Percentiles rank a stretch among this genome's conserved stretches.
These are phyloP conservation scores for Cryptus viduatorius DNA, from an alignment of 2,888 invertebrate species.

Conservation along the genomic window DNA sequence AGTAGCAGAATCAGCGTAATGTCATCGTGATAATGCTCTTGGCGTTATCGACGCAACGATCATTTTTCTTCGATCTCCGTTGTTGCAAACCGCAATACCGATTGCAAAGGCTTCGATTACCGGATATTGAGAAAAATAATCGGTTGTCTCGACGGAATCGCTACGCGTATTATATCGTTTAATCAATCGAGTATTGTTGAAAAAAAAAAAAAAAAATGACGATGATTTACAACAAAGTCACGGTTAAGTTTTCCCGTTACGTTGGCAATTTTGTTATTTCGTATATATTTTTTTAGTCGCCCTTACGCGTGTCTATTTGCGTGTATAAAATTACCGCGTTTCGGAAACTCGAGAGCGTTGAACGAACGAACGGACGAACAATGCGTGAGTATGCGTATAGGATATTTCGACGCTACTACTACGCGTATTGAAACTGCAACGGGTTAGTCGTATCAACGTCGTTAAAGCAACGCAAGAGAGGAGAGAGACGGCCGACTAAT, in stretches of 20 bases:
- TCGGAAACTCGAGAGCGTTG: constrained; percentile 23
- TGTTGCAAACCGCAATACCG: too few species aligned
- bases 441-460: background rate
- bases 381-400: background rate
- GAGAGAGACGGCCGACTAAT: constrained; percentile 17
- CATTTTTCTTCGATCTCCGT: too few species aligned
- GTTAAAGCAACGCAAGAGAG: constrained; percentile 1
- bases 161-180: too few species aligned
- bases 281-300: background rate
- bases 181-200: too few species aligned
- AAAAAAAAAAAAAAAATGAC: too few species aligned
- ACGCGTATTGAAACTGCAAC: constrained; percentile 17
- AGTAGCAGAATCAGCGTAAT: background rate
- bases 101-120: too few species aligned
- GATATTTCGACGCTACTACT: background rate
- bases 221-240: too few species aligned
- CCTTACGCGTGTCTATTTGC: background rate
- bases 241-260: constrained; percentile 11
- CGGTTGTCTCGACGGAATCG: background rate
- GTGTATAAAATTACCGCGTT: constrained; percentile 14
- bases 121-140: background rate
- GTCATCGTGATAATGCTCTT: too few species aligned
- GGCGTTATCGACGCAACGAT: background rate
- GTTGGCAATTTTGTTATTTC: background rate
- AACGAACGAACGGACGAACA: constrained; percentile 41